Evolutionary conservation across 1,140 invertebrate genomes (phyloP), one percentile per base, ranked within the genome.

Genomic region (Euglossa dilemma): DNA sequence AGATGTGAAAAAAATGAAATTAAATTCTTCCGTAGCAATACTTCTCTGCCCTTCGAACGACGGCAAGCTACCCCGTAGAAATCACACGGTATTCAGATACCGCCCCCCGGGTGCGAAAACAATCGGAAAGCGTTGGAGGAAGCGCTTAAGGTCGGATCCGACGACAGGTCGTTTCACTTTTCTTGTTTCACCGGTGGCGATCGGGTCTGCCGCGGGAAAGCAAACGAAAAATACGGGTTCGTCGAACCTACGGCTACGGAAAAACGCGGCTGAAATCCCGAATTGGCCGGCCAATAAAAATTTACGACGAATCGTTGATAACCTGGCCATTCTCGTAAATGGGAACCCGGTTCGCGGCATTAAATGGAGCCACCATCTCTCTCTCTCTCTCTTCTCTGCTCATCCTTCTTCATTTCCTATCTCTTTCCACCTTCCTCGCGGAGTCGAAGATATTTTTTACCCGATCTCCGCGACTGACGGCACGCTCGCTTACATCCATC

Each of bases 301-400:
- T 61, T 61, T 80, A 71, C 67, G 67, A 77, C 25, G 63, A 77
- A 56, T 67, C 52, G 50, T 77, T 67, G 75, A 77, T 79, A 70
- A 79, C 43, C 45, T 12, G 54, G 64, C n/a, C 18, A n/a, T 43
- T 79, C 54, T 52, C 77, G 52, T 70, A 79, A 77, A 77, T 77
- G 63, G 75, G 18, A 67, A 56, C 63, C 52, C 50, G 36, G n/a
- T 23, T 56, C 18, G 23, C 16, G 11, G 36, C 63, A 54, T 67
- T 67, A 77, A 47, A 45, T 25, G 43, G 47, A 45, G n/a, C 18
- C 16, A 45, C 23, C 11, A n/a, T 36, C 28, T 20, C 63, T 64
- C 63, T 64, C 14, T 36, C 28, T 36, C 69, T 71, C 11, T 25
- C 25, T 28, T 20, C 9, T 12, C 28, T 11, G 2, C 50, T 12